Conservation (phyloP, 2,113 vertebrate species). For the Hirundichthys speculiger region DNA sequence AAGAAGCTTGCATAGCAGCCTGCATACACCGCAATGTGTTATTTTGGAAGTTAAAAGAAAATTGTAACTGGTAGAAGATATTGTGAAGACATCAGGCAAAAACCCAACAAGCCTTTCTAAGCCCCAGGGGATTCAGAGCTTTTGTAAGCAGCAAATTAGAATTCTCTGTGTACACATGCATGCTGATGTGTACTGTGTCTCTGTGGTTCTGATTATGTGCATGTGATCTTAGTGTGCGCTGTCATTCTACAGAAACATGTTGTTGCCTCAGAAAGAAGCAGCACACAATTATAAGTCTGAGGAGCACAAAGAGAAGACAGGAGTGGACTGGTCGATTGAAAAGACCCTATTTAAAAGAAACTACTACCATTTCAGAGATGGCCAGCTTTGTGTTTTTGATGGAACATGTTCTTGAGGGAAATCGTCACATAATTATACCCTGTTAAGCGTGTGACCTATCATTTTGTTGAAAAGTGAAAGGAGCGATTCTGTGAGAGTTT, state of each 20-base stretch:
- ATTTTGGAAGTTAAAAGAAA: conserved; percentile 71
- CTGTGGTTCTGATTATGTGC: conserved; percentile 30
- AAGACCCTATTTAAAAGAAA: conserved; percentile 61
- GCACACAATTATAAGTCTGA: conserved; percentile 56
- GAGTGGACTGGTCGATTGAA: conserved; percentile 29
- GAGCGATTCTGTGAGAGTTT: conserved; percentile 41
- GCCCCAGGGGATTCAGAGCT: conserved; percentile 42
- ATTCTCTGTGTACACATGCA: conserved; percentile 53
- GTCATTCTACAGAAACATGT: conserved; percentile 44
- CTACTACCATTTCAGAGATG: conserved; percentile 43
- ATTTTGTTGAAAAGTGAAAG: conserved; percentile 61
- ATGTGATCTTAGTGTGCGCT: conserved; percentile 40
- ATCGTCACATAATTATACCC: conserved; percentile 71
- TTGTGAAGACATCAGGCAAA: conserved; percentile 60
- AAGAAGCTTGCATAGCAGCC: conserved; percentile 60
- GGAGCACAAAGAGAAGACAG: conserved; percentile 48
- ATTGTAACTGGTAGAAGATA: conserved; percentile 42
- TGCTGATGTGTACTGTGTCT: conserved; percentile 23
- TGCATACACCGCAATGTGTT: conserved; percentile 69
- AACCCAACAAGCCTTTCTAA: conserved; percentile 57
- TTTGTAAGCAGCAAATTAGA: conserved; percentile 51
- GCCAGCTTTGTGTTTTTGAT: conserved; percentile 68
- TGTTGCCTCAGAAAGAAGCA: conserved; percentile 50
- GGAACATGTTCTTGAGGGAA: conserved; percentile 63
- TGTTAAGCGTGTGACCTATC: conserved; percentile 65